Conservation (phyloP, 2,797 vertebrate species). For the Platalea minor region DNA sequence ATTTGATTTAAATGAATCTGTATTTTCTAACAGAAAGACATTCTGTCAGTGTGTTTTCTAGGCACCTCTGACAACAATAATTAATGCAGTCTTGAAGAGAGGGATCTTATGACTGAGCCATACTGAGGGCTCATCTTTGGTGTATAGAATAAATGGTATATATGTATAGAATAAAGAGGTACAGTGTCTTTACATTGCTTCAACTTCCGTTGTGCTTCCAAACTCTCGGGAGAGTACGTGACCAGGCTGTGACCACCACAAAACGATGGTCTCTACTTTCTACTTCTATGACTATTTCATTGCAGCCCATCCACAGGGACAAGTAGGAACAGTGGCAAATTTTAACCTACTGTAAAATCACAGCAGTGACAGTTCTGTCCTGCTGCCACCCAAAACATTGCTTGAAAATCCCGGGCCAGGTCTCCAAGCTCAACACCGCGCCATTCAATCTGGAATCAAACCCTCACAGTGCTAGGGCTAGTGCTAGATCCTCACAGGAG, state of each 20-base stretch:
- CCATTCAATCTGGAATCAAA: background rate
- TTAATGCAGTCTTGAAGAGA: background rate
- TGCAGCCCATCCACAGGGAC: background rate
- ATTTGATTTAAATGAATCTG: background rate
- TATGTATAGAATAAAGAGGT: background rate
- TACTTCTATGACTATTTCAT: background rate
- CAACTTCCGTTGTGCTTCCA: background rate
- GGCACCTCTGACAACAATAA: background rate
- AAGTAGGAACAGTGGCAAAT: background rate
- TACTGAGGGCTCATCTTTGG: background rate
- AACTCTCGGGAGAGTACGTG: background rate
- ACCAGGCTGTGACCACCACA: background rate
- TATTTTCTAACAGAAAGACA: background rate
- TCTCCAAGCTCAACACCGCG: background rate
- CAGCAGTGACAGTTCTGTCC: background rate
- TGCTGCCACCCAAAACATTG: background rate
- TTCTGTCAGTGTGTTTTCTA: background rate
- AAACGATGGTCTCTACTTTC: background rate
- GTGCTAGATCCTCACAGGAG: background rate
- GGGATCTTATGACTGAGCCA: background rate
- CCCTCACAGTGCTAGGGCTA: background rate
- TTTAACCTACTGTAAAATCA: background rate
- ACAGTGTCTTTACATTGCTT: background rate
- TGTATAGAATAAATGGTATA: background rate
- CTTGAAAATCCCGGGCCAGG: background rate